A percentile compares a stretch with the other conserved stretches of the same genome.
Evolutionary conservation across 2,797 vertebrate species (phyloP).

Genomic region (Acrossocheilus wenchowensis): DNA sequence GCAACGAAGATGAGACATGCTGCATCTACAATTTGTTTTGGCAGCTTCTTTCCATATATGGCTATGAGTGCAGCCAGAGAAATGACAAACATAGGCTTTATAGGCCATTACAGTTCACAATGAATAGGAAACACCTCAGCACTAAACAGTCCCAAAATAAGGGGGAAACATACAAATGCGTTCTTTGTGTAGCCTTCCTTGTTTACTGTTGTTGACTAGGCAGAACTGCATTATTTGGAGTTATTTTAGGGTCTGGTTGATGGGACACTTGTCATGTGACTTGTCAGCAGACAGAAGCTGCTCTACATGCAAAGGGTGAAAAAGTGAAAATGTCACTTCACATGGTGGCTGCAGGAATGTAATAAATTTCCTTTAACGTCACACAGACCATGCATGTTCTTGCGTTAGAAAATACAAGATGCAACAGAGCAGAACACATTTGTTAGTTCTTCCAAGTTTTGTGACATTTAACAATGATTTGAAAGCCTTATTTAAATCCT

Average conservation of each 20-base stretch:
- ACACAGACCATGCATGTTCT: neutral
- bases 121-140: constrained; percentile 45
- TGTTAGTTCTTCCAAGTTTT: neutral
- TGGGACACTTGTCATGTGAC: constrained; percentile 20
- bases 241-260: constrained; percentile 43
- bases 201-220: constrained; percentile 53
- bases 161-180: constrained; percentile 47
- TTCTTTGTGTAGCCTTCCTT: constrained; percentile 58
- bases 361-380: neutral
- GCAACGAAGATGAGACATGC: constrained; percentile 28
- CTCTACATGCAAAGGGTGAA: constrained; percentile 5
- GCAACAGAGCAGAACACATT: neutral
- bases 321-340: neutral
- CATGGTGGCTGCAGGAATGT: neutral
- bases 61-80: constrained; percentile 13
- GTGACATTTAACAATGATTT: neutral
- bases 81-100: constrained; percentile 51
- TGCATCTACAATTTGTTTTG: constrained; percentile 11
- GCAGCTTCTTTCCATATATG: constrained; percentile 56
- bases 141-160: constrained; percentile 45
- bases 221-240: constrained; percentile 36
- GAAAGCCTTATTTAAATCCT: neutral
- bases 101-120: constrained; percentile 40
- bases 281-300: neutral
- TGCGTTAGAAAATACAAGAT: neutral